Evolutionary conservation across 1,140 invertebrate genomes (phyloP).

Genomic region (Amyelois transitella): DNA sequence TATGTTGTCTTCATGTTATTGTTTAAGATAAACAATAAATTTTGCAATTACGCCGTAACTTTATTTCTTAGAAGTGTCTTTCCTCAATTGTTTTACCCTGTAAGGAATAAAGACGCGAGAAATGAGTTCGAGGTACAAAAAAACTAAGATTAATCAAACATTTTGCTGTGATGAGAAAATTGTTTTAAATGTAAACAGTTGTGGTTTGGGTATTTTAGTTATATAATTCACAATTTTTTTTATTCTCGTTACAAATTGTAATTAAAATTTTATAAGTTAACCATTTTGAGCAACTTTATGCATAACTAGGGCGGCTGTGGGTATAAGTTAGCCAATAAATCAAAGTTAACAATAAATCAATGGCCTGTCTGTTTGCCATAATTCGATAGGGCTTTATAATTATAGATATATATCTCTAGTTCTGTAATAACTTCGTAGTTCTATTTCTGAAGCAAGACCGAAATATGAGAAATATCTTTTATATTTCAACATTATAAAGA

Average conservation of each 20-base stretch:
- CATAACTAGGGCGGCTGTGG: neutral
- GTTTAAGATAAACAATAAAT: neutral
- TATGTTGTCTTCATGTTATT: neutral
- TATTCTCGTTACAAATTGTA: neutral
- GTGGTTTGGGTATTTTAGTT: neutral
- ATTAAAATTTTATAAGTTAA: neutral
- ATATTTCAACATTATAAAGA: too few species aligned
- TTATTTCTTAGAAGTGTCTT: too few species aligned
- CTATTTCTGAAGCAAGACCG: too few species aligned
- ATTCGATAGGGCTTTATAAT: neutral
- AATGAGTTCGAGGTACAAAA: too few species aligned
- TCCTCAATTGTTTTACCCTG: too few species aligned
- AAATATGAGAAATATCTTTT: too few species aligned
- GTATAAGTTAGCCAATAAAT: neutral
- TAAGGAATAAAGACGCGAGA: too few species aligned
- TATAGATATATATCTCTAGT: neutral
- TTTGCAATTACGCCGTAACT: too few species aligned
- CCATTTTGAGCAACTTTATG: neutral
- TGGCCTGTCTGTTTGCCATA: neutral
- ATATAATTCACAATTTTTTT: neutral
- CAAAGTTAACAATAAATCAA: neutral
- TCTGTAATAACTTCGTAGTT: neutral
- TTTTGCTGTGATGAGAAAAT: too few species aligned
- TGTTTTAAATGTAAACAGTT: too few species aligned
- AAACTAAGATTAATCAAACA: too few species aligned